Percentiles rank a stretch among this genome's conserved stretches.
Evolutionary conservation across 2,888 invertebrate species (phyloP).

Genomic region (Creontiades dilutus): DNA sequence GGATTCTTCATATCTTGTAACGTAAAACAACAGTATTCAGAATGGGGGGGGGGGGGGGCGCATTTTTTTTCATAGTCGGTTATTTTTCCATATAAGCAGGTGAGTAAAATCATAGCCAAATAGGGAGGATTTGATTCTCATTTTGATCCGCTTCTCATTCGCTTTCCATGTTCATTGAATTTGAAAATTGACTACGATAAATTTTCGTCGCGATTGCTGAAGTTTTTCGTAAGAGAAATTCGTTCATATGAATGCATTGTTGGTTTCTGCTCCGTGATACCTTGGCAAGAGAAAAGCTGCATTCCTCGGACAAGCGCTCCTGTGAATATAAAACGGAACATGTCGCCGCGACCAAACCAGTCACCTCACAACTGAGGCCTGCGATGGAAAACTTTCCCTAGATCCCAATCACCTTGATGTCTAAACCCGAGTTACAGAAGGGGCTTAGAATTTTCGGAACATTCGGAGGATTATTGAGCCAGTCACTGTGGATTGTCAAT

Average conservation of each 20-base stretch:
- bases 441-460: background rate
- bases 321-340: constrained; percentile 4
- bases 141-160: background rate
- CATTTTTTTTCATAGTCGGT: too few species aligned
- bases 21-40: too few species aligned
- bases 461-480: too few species aligned
- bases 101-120: too few species aligned
- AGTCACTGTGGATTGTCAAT: too few species aligned
- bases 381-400: background rate
- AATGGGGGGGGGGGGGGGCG: too few species aligned
- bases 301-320: background rate
- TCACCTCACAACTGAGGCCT: background rate
- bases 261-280: background rate
- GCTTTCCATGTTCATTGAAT: background rate
- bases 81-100: too few species aligned
- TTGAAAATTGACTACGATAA: too few species aligned
- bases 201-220: background rate
- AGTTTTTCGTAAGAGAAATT: background rate
- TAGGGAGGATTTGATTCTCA: background rate
- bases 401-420: background rate
- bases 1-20: too few species aligned
- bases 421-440: background rate
- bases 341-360: background rate
- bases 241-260: background rate
- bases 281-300: background rate